phyloP scores from a whole-genome alignment of 2,113 vertebrate species.

The Oreochromis aureus region DNA sequence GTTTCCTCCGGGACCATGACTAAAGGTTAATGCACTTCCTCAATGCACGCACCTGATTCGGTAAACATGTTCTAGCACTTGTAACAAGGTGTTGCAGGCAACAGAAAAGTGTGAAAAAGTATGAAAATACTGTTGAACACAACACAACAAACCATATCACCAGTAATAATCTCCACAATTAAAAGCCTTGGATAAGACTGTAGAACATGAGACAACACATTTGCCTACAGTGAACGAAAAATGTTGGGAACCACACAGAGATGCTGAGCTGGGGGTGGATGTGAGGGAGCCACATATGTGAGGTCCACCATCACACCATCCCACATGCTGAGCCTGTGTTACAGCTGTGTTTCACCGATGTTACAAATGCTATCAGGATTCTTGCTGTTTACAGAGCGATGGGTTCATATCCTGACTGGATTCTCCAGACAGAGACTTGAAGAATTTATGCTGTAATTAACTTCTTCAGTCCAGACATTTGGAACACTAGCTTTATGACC shows the following conservation, averaged over 20 bases:
- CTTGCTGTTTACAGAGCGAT: neutral
- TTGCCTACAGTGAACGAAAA: neutral
- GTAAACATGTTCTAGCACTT: neutral
- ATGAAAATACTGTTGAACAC: neutral
- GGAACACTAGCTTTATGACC: neutral
- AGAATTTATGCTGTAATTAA: neutral
- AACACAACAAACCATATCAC: neutral
- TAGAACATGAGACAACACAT: neutral
- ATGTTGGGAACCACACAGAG: neutral
- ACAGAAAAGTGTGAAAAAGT: neutral
- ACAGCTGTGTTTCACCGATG: neutral
- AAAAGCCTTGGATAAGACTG: neutral
- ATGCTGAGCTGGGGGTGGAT: fast-evolving
- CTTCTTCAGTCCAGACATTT: neutral
- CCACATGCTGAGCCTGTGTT: neutral
- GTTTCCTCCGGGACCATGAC: neutral
- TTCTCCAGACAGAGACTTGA: neutral
- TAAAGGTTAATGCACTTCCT: neutral
- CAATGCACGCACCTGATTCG: fast-evolving
- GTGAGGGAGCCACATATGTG: neutral
- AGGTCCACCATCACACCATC: neutral
- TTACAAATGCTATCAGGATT: neutral
- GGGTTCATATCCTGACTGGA: neutral
- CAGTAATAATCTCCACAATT: neutral
- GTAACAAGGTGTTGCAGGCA: neutral